Evolutionary conservation across 2,113 vertebrate genomes (phyloP), one percentile per base, ranked within the genome.

Genomic region (Otis tarda): DNA sequence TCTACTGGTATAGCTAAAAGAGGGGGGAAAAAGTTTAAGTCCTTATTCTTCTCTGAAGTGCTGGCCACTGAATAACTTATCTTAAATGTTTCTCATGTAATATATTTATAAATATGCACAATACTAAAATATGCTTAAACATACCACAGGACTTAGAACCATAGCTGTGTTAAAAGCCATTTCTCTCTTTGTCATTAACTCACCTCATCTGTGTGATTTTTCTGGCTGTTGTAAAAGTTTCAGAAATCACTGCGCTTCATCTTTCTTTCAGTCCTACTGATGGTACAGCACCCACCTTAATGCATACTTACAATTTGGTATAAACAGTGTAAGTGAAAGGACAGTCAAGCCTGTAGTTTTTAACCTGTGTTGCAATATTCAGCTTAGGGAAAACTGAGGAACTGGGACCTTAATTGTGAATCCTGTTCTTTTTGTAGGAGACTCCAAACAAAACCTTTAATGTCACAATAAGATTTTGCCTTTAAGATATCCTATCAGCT

Each of bases 1-100:
- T 99, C 99, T 95, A 99, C 96, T 35, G 99, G 99, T 92, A 99
- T 99, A 89, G 99, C 99, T 99, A 95, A 85, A 97, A 95, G 82
- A 23, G 11, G 16, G 28, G 20, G 5, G 45, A 52, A 91, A 91
- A 2, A 2, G 14, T 87, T 50, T 56, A 50, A 93, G 60, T 83
- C 25, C 25, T 80, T 85, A 60, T 70, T 6, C 25, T 77, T 93
- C 75, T 80, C 4, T 50, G 50, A 89, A 92, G 69, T 83, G 30
- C 33, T 50, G 87, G 39, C n/a, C 50, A 63, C 53, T 31, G 50
- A 79, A 18, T 70, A 88, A 47, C 37, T 83, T 63, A 14, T 88
- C 10, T 17, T 50, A 57, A 69, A 28, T 2, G 2, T 68, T 82
- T 80, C 49, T 70, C 39, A 13, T 19, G 5, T 41, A 63, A 73